phyloP scores from a whole-genome alignment of 2,888 invertebrate genomes.

The Pasiphila rectangulata region DNA sequence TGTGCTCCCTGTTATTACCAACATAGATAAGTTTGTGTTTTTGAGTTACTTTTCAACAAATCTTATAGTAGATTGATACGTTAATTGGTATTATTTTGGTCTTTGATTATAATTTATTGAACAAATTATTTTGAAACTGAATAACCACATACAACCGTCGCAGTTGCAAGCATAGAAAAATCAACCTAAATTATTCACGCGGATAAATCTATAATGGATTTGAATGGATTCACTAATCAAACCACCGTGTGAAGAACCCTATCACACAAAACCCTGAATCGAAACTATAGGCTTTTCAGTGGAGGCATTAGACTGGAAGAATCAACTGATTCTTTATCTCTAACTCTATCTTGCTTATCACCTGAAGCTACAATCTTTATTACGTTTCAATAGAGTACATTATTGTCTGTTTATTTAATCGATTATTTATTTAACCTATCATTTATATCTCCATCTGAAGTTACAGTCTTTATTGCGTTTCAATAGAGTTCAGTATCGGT shows the following conservation, averaged over 20 bases:
- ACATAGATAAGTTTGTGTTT: constrained; percentile 4
- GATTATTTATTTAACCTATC: too few relatives aligned
- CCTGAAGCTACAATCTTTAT: constrained; percentile 27
- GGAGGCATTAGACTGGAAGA: constrained; percentile 73
- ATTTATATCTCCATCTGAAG: constrained; percentile 37
- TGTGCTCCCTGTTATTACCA: constrained; percentile 19
- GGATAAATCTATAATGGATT: too few relatives aligned
- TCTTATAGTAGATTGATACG: too few relatives aligned
- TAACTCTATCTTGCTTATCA: too few relatives aligned
- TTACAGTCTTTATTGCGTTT: constrained; percentile 27
- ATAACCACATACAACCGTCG: too few relatives aligned
- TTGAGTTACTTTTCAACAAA: too few relatives aligned
- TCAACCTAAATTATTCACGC: too few relatives aligned
- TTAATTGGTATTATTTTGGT: too few relatives aligned
- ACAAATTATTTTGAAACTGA: too few relatives aligned
- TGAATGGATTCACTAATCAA: neutral
- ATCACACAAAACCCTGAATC: constrained; percentile 42
- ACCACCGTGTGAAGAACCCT: constrained; percentile 32
- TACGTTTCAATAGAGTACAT: constrained; percentile 35
- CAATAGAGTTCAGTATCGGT: constrained; percentile 38
- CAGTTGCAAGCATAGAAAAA: too few relatives aligned
- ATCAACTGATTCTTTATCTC: constrained; percentile 71
- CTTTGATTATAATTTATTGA: too few relatives aligned
- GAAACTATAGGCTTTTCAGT: constrained; percentile 59
- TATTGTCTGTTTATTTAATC: constrained; percentile 27